phyloP scores from a whole-genome alignment of 2,797 vertebrate genomes.

The Myiotriccus ornatus region DNA sequence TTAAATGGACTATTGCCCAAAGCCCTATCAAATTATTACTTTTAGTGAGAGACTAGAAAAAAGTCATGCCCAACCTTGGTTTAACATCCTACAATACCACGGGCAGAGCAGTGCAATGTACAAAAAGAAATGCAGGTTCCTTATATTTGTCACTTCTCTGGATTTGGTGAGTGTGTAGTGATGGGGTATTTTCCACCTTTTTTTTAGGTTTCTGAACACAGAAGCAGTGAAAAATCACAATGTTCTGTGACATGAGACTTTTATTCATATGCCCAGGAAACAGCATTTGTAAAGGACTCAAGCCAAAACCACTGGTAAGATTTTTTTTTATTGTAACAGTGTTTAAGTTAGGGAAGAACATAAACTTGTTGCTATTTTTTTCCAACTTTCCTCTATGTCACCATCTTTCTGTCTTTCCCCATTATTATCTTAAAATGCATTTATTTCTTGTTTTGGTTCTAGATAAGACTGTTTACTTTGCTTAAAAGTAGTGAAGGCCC shows the following conservation, averaged over 20 bases:
- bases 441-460: not conserved
- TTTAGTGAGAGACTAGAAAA: not conserved
- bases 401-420: not conserved
- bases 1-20: not conserved
- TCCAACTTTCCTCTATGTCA: not conserved
- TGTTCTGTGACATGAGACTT: not conserved
- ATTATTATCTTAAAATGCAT: not conserved
- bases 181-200: rapidly evolving
- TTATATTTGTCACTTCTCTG: not conserved
- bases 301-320: not conserved
- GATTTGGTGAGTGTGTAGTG: not conserved
- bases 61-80: not conserved
- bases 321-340: not conserved
- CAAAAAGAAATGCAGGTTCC: not conserved
- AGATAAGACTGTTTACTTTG: not conserved
- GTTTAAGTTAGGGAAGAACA: not conserved
- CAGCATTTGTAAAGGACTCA: not conserved
- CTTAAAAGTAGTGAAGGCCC: not conserved
- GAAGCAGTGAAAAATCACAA: not conserved
- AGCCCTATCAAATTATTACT: not conserved
- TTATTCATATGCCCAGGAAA: not conserved
- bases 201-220: not conserved
- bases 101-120: not conserved
- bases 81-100: not conserved
- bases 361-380: not conserved